Base-by-base conservation (phyloP, 2,888 invertebrate genomes). In the Heteromyza rotundicornis region DNA sequence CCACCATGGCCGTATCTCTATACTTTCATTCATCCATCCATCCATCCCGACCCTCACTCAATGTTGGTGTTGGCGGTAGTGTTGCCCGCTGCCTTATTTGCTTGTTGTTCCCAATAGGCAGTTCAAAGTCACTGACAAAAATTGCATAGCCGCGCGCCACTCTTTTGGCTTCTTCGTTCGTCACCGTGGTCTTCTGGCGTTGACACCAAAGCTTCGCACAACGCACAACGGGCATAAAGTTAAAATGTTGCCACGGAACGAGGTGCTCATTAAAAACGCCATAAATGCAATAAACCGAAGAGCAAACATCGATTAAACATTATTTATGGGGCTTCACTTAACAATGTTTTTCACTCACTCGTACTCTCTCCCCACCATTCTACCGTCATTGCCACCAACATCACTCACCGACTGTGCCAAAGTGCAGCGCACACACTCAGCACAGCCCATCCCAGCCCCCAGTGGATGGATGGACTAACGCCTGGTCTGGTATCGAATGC, bases 221-320 rank as follows among this genome's bases (percentile, higher is more conserved):
- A 62, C 59, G 60, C 56, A 20, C 51, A 32, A 54, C 61, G 59
- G 68, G 68, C 70, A 72, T 78, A 73, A 79, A 80, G 74, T 75
- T 80, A 74, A 81, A 78, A 80, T 80, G 81, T 80, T 81, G 78
- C 77, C 72, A 40, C 64, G 68, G 65, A 75, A 70, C 70, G 71
- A 74, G 76, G 72, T 70, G 77, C 81, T 82, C 82, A 82, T 82
- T 82, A 81, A 82, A 82, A 81, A 79, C 79, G 78, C 82, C 81
- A 81, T 81, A 81, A 81, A 79, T 78, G 81, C 79, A 81, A 81
- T 82, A 82, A 81, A 81, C 79, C 80, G 80, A 79, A 81, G 79
- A 80, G 82, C 82, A 81, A 81, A 81, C 80, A 81, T 81, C 80
- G 80, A 81, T 81, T 81, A 81, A 81, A 82, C 81, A 81, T 80